phyloP scores from a whole-genome alignment of 2,797 vertebrate genomes.

The Enteromius fasciolatus region DNA sequence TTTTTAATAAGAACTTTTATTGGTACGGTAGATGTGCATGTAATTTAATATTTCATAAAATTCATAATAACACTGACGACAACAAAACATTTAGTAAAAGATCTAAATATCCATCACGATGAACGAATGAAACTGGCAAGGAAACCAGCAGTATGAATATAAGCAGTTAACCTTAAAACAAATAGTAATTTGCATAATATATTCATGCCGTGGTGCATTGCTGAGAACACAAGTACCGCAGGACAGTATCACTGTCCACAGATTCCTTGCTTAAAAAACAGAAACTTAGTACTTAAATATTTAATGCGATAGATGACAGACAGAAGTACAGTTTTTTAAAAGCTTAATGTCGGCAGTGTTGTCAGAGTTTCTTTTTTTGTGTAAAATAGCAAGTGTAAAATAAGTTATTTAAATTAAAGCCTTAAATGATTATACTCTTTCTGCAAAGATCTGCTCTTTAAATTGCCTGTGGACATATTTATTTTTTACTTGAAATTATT shows the following conservation, averaged over 20 bases:
- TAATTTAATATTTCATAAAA: not conserved
- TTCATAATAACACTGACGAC: not conserved
- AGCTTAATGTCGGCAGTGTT: not conserved
- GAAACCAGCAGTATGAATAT: not conserved
- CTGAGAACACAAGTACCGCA: not conserved
- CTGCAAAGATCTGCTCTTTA: not conserved
- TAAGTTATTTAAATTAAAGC: not conserved
- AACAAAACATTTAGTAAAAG: not conserved
- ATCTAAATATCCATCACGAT: not conserved
- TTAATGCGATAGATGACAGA: not conserved
- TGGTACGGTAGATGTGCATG: not conserved
- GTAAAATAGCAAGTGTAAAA: not conserved
- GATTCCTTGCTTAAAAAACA: not conserved
- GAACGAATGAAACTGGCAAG: not conserved
- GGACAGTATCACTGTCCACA: not conserved
- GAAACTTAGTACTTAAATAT: not conserved
- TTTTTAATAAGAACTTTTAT: not conserved
- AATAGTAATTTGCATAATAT: slow-evolving; percentile 24
- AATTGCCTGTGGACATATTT: too few relatives aligned
- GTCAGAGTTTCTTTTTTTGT: not conserved
- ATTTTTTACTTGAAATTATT: not conserved
- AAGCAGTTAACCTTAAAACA: slow-evolving; percentile 13
- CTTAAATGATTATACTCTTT: not conserved
- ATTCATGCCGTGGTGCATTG: slow-evolving; percentile 10
- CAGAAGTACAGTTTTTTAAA: not conserved